Conservation (phyloP, 2,888 invertebrate genomes). For the Clivina fossor region DNA sequence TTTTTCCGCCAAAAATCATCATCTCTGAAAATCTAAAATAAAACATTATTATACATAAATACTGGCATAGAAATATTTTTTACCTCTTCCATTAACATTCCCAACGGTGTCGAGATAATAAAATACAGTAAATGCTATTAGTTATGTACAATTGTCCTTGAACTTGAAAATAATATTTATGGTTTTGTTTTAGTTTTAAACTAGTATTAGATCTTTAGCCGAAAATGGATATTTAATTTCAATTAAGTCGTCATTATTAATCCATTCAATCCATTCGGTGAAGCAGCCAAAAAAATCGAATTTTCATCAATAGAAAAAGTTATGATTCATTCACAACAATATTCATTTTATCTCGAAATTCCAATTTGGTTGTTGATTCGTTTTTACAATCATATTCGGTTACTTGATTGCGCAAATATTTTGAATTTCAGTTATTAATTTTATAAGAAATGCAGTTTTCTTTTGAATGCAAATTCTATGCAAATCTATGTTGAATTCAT, state of each 20-base stretch:
- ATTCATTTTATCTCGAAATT: neutral
- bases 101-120: slow-evolving; percentile 1
- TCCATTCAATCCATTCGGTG: neutral
- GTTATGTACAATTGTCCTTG: slow-evolving; percentile 6
- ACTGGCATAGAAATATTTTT: no score
- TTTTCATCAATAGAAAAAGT: slow-evolving; percentile 1
- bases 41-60: no score
- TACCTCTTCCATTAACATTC: neutral
- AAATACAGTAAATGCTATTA: neutral
- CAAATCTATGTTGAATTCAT: slow-evolving; percentile 1
- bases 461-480: neutral
- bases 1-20: neutral
- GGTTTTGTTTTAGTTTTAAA: neutral
- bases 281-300: neutral
- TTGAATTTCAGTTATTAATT: neutral
- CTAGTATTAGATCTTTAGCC: neutral
- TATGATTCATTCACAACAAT: neutral
- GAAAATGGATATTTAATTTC: slow-evolving; percentile 4
- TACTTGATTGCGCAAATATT: neutral
- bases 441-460: neutral
- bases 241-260: neutral
- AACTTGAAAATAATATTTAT: slow-evolving; percentile 9
- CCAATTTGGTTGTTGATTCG: neutral
- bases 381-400: neutral
- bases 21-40: slow-evolving; percentile 3